Conservation (phyloP, 2,113 vertebrate genomes). For the Megalops atlanticus region DNA sequence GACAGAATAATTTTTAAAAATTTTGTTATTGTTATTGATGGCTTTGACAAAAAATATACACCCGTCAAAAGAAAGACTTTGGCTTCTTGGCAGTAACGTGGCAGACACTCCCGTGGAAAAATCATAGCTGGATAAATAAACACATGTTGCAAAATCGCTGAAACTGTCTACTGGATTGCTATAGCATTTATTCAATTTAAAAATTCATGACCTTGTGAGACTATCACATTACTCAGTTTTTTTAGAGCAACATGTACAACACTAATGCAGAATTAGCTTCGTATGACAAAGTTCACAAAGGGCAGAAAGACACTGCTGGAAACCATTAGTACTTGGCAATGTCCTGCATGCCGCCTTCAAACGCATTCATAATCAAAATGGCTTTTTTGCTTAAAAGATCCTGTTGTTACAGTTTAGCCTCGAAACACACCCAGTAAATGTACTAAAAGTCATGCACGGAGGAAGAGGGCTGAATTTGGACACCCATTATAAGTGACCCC, state of each 20-base stretch:
- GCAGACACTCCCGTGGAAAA: neutral
- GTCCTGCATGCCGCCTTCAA: neutral
- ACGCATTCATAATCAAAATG: slow-evolving; percentile 2
- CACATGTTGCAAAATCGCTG: neutral
- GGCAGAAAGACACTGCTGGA: neutral
- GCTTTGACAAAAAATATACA: neutral
- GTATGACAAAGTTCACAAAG: neutral
- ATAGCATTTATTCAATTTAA: too few relatives aligned
- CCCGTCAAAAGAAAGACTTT: neutral
- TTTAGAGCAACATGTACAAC: too few relatives aligned
- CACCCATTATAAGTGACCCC: neutral
- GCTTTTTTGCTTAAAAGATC: neutral
- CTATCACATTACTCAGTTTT: too few relatives aligned
- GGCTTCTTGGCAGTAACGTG: neutral
- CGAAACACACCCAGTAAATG: neutral
- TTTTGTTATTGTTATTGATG: neutral
- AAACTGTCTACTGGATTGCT: too few relatives aligned
- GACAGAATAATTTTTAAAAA: neutral
- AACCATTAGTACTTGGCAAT: neutral
- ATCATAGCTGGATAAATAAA: neutral
- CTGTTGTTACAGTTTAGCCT: neutral
- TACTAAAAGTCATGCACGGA: neutral
- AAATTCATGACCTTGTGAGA: too few relatives aligned
- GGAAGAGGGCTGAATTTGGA: neutral
- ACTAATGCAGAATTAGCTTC: neutral